phyloP scores from a whole-genome alignment of 2,113 vertebrate genomes.

The Ailurus styani region DNA sequence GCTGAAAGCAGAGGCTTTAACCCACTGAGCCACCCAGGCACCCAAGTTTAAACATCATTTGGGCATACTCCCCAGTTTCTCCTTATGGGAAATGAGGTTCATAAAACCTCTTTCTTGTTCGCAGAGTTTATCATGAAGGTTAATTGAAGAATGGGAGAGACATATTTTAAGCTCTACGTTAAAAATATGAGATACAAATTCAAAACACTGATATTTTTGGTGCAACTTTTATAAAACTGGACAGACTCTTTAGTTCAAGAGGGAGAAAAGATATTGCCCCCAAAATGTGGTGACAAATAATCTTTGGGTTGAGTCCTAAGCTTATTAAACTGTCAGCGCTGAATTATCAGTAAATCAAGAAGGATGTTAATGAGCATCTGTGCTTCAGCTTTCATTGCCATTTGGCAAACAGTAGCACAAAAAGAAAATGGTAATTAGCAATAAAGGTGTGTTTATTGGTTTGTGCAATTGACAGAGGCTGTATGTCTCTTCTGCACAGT shows the following conservation, averaged over 20 bases:
- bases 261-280: conserved; percentile 16
- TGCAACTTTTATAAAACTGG: neutral
- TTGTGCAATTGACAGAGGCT: conserved; percentile 65
- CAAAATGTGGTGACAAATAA: conserved; percentile 48
- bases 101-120: neutral
- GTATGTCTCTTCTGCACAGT: conserved; percentile 56
- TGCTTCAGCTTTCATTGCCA: conserved; percentile 61
- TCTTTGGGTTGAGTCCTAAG: conserved; percentile 40
- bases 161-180: neutral
- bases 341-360: conserved; percentile 71
- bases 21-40: too few relatives aligned
- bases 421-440: conserved; percentile 72
- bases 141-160: neutral
- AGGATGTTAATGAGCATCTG: conserved; percentile 71
- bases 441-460: conserved; percentile 73
- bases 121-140: neutral
- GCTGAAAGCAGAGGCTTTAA: too few relatives aligned
- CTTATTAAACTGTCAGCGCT: conserved; percentile 65
- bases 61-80: neutral
- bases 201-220: neutral
- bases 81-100: neutral
- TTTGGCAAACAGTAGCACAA: conserved; percentile 69
- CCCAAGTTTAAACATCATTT: conserved; percentile 11
- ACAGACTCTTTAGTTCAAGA: conserved; percentile 31
- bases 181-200: conserved; percentile 10